Conservation (phyloP, 2,113 vertebrate genomes). For the Pteruthius melanotis region DNA sequence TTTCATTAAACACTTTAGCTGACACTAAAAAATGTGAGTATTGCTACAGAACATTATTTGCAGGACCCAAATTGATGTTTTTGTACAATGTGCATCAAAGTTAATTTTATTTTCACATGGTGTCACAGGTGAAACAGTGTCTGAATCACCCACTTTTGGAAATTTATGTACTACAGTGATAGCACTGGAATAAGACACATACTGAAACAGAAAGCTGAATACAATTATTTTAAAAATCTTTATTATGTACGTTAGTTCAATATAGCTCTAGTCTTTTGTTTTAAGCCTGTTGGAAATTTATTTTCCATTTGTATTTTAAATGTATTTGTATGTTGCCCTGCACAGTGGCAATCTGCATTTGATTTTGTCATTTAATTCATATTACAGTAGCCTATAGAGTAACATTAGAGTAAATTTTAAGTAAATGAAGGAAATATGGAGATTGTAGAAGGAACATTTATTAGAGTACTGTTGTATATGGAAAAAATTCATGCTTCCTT, state of each 20-base stretch:
- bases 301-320: neutral
- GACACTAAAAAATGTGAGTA: neutral
- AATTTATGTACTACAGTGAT: neutral
- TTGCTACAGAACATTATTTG: neutral
- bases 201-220: neutral
- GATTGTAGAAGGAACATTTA: neutral
- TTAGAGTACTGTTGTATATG: neutral
- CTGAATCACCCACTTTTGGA: neutral
- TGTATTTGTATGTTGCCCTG: neutral
- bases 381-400: neutral
- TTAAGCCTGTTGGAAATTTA: neutral
- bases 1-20: slow-evolving; percentile 21
- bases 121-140: neutral
- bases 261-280: neutral
- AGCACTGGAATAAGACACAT: neutral
- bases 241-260: neutral
- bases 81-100: neutral
- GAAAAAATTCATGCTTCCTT: neutral
- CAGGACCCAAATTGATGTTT: neutral
- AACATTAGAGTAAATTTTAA: neutral
- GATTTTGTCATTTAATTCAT: neutral
- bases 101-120: neutral
- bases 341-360: neutral
- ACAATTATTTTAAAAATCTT: neutral
- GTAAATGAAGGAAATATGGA: neutral